Percentiles rank a stretch among this genome's conserved stretches.
These are phyloP conservation scores for Cinclus mexicanus DNA, from an alignment of 2,113 vertebrate genomes.

Conservation along the genomic window DNA sequence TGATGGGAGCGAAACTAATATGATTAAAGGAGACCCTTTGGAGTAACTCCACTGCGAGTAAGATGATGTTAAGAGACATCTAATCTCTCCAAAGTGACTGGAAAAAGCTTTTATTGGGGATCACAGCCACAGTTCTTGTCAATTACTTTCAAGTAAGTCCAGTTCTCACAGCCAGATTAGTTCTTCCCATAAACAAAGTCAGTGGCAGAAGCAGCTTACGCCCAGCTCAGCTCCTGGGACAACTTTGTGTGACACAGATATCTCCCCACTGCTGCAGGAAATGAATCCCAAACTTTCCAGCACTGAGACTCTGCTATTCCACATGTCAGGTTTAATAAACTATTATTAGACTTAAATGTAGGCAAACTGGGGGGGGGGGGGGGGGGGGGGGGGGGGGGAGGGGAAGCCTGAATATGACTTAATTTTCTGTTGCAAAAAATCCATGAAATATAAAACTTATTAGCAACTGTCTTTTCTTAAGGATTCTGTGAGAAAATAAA, in stretches of 20 bases:
- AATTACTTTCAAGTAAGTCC: conserved; percentile 48
- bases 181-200: conserved; percentile 53
- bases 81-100: conserved; percentile 65
- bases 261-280: neutral
- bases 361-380: neutral
- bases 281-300: neutral
- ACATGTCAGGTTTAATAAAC: conserved; percentile 13
- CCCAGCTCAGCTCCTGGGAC: neutral
- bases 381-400: no score
- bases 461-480: neutral
- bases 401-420: neutral
- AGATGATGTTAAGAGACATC: conserved; percentile 63
- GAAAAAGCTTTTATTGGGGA: conserved; percentile 51
- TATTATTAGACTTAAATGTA: neutral
- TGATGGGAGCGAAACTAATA: conserved; percentile 59
- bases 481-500: neutral
- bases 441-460: neutral
- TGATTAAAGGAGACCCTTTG: conserved; percentile 57
- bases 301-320: neutral
- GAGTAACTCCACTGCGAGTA: conserved; percentile 39
- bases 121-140: conserved; percentile 41
- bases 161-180: conserved; percentile 53
- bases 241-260: neutral
- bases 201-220: conserved; percentile 19
- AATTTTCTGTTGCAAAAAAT: conserved; percentile 7